These are phyloP conservation scores for Drosophila conformis DNA, from an alignment of 2,888 invertebrate genomes.

Conservation along the genomic window DNA sequence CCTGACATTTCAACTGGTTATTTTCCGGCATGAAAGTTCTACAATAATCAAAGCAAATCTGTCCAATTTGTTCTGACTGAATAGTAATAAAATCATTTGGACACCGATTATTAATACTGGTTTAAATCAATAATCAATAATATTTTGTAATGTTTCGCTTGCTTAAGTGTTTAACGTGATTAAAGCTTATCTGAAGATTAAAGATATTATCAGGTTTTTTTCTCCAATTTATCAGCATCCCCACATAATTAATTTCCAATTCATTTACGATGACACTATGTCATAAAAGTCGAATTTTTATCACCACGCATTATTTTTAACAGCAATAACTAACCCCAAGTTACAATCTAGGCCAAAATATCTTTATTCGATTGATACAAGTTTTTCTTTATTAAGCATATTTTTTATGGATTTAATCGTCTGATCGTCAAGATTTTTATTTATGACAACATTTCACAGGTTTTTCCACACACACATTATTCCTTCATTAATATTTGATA, in stretches of 20 bases:
- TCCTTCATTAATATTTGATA: not conserved
- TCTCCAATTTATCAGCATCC: not conserved
- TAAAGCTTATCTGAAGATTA: not conserved
- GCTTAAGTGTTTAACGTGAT: not conserved
- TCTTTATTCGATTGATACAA: not conserved
- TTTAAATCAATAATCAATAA: not conserved
- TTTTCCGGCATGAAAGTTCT: constrained; percentile 13
- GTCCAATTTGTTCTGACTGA: not conserved
- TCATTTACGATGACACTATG: not conserved
- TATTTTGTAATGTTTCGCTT: not conserved
- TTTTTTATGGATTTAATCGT: not conserved
- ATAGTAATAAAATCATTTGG: not conserved
- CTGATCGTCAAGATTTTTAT: not conserved
- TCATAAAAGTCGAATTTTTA: not conserved
- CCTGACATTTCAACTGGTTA: constrained; percentile 3
- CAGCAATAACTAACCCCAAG: not conserved
- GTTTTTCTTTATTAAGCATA: not conserved
- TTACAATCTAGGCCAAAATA: not conserved
- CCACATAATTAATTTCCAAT: not conserved
- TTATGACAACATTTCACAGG: not conserved
- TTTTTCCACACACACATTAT: no score
- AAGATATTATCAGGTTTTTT: not conserved
- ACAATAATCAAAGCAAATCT: constrained; percentile 22
- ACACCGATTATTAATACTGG: not conserved
- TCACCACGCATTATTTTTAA: not conserved